Percentiles rank a stretch among this genome's conserved stretches.
Evolutionary conservation across 2,888 invertebrate species (phyloP).

Genomic region (Clitarchus hookeri): DNA sequence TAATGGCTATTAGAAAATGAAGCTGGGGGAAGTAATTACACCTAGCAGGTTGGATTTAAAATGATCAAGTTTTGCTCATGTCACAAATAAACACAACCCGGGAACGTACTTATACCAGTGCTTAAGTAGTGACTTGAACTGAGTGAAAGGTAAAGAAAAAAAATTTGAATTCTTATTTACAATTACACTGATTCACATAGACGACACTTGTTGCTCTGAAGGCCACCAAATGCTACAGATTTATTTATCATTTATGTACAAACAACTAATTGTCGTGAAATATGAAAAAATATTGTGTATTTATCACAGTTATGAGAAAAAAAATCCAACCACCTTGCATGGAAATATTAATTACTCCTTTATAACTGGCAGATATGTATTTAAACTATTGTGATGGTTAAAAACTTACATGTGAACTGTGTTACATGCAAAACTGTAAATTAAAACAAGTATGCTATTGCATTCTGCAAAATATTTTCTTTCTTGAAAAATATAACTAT

Average conservation of each 20-base stretch:
- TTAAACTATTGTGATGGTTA: background rate
- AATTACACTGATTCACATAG: background rate
- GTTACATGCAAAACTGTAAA: too few species aligned
- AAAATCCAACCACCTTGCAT: background rate
- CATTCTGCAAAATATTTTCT: background rate
- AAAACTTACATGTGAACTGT: background rate
- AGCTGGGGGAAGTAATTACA: background rate
- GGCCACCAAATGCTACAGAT: background rate
- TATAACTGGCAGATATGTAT: too few species aligned
- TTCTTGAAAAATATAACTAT: background rate
- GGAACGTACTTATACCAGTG: too few species aligned
- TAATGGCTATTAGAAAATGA: background rate
- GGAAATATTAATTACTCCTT: background rate
- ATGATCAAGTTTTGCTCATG: too few species aligned
- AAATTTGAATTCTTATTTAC: background rate
- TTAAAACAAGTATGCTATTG: too few species aligned
- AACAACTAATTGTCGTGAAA: background rate
- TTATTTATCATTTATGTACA: background rate
- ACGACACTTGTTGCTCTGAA: background rate
- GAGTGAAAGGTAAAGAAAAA: too few species aligned
- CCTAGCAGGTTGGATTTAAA: background rate
- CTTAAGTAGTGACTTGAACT: too few species aligned
- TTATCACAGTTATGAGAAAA: background rate
- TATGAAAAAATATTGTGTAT: slow-evolving; percentile 5
- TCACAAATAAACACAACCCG: too few species aligned